These are phyloP conservation scores for Xylota segnis DNA, from an alignment of 2,888 invertebrate genomes.

Conservation along the genomic window DNA sequence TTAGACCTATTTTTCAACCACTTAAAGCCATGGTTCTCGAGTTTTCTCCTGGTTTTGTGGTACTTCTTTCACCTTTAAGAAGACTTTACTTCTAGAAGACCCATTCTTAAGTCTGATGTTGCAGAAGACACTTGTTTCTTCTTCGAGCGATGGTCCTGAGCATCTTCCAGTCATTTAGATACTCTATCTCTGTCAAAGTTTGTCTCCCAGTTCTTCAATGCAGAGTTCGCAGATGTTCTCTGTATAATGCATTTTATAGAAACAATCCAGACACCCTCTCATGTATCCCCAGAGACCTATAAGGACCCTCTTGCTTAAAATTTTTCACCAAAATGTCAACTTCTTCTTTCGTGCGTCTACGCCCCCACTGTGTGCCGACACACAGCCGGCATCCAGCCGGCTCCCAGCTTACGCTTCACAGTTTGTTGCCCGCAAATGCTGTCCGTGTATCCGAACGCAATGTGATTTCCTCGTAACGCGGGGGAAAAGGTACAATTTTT, in stretches of 20 bases:
- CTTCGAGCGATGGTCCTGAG: too few species aligned
- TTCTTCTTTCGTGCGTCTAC: slow-evolving; percentile 4
- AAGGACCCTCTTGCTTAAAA: not conserved
- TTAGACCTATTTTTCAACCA: too few species aligned
- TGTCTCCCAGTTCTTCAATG: too few species aligned
- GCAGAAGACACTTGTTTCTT: too few species aligned
- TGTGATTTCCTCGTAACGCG: slow-evolving; percentile 52
- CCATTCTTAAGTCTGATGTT: too few species aligned
- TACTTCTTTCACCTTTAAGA: too few species aligned
- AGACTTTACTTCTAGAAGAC: too few species aligned
- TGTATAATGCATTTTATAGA: not conserved
- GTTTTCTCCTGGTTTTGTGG: too few species aligned
- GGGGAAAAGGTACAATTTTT: slow-evolving; percentile 6
- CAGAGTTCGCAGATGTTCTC: not conserved
- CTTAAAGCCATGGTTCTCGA: too few species aligned
- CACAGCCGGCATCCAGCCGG: slow-evolving; percentile 34
- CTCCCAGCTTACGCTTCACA: slow-evolving; percentile 47
- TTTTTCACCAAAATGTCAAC: not conserved
- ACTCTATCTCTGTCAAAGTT: too few species aligned
- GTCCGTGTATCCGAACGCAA: slow-evolving; percentile 40
- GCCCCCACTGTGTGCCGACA: slow-evolving; percentile 56
- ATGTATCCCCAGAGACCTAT: not conserved
- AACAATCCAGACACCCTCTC: not conserved
- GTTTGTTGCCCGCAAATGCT: slow-evolving; percentile 66
- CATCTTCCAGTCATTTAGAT: too few species aligned